Conservation (phyloP, 2,888 invertebrate genomes). For the Drosophila ezoana region DNA sequence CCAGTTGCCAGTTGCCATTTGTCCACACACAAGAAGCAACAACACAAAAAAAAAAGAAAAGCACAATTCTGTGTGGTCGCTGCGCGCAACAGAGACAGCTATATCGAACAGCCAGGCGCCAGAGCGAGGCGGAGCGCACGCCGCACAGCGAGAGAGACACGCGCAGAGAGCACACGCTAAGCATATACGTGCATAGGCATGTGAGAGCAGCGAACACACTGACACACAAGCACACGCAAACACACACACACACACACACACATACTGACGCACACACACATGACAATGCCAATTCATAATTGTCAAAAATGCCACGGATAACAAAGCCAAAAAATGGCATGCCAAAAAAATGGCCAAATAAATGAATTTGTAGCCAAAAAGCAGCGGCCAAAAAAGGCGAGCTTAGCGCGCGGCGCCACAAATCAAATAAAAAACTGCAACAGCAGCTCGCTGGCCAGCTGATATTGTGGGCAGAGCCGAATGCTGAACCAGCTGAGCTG, state of each 20-base stretch:
- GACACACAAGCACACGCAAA: no score
- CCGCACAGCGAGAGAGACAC: constrained; percentile 43
- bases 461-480: constrained; percentile 28
- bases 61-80: constrained; percentile 30
- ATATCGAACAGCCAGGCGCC: constrained; percentile 25
- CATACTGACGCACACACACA: constrained; percentile 35
- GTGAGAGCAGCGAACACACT: constrained; percentile 16
- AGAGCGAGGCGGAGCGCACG: constrained; percentile 31
- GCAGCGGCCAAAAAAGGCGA: constrained; percentile 11
- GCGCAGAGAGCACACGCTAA: constrained; percentile 47
- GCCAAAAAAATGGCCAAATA: constrained; percentile 17
- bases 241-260: constrained; percentile 1
- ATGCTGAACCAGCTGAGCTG: constrained; percentile 35
- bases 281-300: constrained; percentile 72
- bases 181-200: constrained; percentile 12
- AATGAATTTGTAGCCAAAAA: constrained; percentile 27
- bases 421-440: constrained; percentile 50
- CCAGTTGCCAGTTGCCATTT: constrained; percentile 44
- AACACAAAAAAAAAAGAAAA: constrained; percentile 16
- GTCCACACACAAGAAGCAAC: constrained; percentile 16
- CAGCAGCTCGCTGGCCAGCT: constrained; percentile 31
- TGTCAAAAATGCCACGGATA: constrained; percentile 46
- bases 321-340: constrained; percentile 17
- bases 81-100: constrained; percentile 47
- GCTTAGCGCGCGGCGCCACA: constrained; percentile 49